Percentiles rank a stretch among this genome's conserved stretches.
Evolutionary conservation across 2,797 vertebrate genomes (phyloP).

Genomic region (Chrosomus eos): DNA sequence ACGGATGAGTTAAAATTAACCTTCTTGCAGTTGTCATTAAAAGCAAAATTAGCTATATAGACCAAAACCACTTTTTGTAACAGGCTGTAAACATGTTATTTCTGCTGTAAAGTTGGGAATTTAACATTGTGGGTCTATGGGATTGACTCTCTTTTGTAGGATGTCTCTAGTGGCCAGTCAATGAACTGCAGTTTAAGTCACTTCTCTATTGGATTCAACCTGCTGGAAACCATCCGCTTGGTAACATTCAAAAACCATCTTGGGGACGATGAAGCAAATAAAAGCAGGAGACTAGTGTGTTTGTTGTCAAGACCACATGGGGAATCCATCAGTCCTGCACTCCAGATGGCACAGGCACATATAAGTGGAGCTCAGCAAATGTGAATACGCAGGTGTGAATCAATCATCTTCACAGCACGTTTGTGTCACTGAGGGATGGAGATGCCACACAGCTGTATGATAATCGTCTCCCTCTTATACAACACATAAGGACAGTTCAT

Average conservation of each 20-base stretch:
- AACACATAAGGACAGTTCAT: background rate
- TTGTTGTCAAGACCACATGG: background rate
- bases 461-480: background rate
- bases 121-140: no score
- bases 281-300: conserved; percentile 1
- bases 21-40: no score
- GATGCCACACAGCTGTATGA: conserved; percentile 1
- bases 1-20: no score
- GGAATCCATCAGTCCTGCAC: background rate
- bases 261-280: background rate
- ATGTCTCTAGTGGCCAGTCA: no score
- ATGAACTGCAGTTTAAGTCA: no score
- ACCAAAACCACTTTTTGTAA: no score
- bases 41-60: no score
- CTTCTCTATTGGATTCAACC: background rate
- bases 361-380: conserved; percentile 1
- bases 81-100: no score
- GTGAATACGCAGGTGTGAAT: background rate
- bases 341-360: background rate
- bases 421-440: background rate
- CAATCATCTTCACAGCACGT: background rate
- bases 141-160: no score
- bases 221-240: background rate
- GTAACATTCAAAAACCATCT: background rate
- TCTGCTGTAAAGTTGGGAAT: no score